Evolutionary conservation across 2,888 invertebrate genomes (phyloP), one percentile per base, ranked within the genome.

Genomic region (Heliconius charithonia): DNA sequence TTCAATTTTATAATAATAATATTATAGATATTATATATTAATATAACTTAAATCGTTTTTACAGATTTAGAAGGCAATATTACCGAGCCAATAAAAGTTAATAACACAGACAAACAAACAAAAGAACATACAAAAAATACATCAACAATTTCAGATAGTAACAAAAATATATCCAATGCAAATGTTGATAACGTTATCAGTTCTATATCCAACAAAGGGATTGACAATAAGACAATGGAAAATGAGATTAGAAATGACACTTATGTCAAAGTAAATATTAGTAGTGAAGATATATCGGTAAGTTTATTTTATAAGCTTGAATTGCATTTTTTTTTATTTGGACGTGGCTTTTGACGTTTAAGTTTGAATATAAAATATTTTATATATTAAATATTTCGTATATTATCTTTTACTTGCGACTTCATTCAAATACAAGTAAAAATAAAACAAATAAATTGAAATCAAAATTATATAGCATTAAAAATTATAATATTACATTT

Each of bases 61-160:
- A 13, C 88, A 93, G 93, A 93, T 85, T 88, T 93, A 62, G 92
- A 93, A 27, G 91, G 90, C 0, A 92, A 90, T n/a, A 88, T 84
- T 51, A 90, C 87, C 74, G 86, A 87, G 65, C 83, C 81, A 78
- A 79, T 73, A 4, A 79, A 80, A 19, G 79, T 81, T 25, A 83
- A 81, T 25, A 83, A 81, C 71, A 79, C 66, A 79, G 79, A 75
- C 72, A 45, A 78, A 79, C 71, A 79, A 74, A 66, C 37, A 78
- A 70, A 67, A 45, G 51, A 74, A 41, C 77, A 13, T 16, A 16
- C 66, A 62, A 75, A n/a, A 72, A 78, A 72, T 22, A 74, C 66
- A 79, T 16, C 69, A 22, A 67, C 74, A 69, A 69, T 16, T 13
- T 25, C 69, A 16, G 59, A 32, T 32, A 69, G 25, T 13, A 76